These are phyloP conservation scores for Phaetusa simplex DNA, from an alignment of 2,113 vertebrate species.

Conservation along the genomic window DNA sequence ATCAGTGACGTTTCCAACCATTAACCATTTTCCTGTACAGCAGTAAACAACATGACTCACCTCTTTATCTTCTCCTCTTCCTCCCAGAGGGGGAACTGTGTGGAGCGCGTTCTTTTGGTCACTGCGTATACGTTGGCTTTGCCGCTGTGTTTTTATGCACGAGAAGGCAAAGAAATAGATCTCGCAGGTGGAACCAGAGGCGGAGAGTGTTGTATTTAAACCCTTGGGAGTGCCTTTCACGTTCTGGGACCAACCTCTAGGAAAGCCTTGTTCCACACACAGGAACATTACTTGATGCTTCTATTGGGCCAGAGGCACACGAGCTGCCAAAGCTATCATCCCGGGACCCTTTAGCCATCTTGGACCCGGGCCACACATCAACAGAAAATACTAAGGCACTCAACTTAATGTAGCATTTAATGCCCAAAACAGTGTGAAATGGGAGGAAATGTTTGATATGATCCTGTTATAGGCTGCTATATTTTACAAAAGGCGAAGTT, in stretches of 20 bases:
- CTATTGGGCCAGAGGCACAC: background rate
- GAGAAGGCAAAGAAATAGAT: background rate
- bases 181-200: background rate
- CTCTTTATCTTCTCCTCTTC: slow-evolving; percentile 48
- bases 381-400: background rate
- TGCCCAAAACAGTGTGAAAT: background rate
- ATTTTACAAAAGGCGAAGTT: background rate
- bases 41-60: slow-evolving; percentile 57
- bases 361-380: background rate
- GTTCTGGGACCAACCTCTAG: background rate
- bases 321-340: background rate
- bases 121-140: background rate
- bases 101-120: background rate
- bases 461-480: background rate
- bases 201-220: background rate
- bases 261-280: background rate
- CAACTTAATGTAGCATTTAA: background rate
- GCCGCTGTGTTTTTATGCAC: background rate
- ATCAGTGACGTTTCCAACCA: background rate
- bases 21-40: slow-evolving; percentile 27
- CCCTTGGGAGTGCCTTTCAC: background rate
- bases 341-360: background rate
- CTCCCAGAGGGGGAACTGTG: background rate
- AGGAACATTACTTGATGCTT: background rate
- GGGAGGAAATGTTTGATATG: background rate